These are phyloP conservation scores for Loriculus beryllinus DNA, from an alignment of 2,797 vertebrate genomes.

Conservation along the genomic window DNA sequence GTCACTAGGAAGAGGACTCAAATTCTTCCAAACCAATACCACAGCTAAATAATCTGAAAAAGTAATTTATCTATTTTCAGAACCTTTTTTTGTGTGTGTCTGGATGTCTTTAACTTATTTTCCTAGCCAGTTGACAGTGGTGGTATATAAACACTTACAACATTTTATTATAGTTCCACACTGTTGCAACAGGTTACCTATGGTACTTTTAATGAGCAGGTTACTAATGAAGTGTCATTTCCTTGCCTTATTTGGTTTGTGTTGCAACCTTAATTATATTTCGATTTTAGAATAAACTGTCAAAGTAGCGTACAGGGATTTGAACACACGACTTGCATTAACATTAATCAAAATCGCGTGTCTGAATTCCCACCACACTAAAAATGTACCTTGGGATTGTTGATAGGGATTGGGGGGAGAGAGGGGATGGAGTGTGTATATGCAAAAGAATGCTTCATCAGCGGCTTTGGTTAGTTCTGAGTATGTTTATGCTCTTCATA, in stretches of 20 bases:
- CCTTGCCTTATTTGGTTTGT: constrained; percentile 48
- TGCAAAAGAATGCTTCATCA: background rate
- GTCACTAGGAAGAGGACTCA: background rate
- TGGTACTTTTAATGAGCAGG: background rate
- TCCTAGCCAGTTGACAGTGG: background rate
- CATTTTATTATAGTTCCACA: constrained; percentile 7
- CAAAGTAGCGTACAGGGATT: constrained; percentile 52
- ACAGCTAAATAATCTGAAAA: background rate
- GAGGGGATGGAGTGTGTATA: background rate
- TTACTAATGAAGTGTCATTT: constrained; percentile 64
- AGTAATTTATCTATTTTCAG: background rate
- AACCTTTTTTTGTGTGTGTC: background rate
- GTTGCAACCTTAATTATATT: constrained; percentile 58
- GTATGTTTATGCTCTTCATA: background rate
- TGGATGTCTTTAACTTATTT: background rate
- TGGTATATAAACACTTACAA: constrained; percentile 44
- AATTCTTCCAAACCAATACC: background rate
- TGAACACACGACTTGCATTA: constrained; percentile 54
- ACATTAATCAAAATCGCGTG: constrained; percentile 57
- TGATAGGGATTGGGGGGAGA: background rate
- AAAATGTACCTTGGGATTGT: background rate
- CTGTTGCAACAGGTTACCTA: constrained; percentile 9
- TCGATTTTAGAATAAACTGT: constrained; percentile 42
- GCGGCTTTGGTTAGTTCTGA: background rate
- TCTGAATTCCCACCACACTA: constrained; percentile 24